Evolutionary conservation across 2,888 invertebrate genomes (phyloP).

Genomic region (Agapostemon virescens): DNA sequence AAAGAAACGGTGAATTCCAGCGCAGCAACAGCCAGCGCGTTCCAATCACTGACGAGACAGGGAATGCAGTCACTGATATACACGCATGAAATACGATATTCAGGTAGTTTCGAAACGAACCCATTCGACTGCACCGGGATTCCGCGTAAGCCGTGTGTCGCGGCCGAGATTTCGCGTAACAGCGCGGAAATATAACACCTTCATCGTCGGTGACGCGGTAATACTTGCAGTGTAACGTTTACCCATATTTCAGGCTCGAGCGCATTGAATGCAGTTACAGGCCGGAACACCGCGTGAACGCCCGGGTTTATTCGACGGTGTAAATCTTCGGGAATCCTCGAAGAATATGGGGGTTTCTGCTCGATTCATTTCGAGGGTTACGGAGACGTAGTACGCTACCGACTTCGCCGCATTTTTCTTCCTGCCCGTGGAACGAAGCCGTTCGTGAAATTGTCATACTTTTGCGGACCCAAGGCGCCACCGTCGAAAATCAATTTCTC

Average conservation of each 20-base stretch:
- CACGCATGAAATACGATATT: slow-evolving; percentile 65
- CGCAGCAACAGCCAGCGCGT: slow-evolving; percentile 26
- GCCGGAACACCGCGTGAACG: slow-evolving; percentile 41
- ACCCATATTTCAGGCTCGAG: slow-evolving; percentile 54
- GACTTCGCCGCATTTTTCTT: slow-evolving; percentile 21
- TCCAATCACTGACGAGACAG: slow-evolving; percentile 59
- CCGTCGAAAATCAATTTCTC: background rate
- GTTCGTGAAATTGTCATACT: background rate
- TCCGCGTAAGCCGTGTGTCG: slow-evolving; percentile 44
- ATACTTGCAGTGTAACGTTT: slow-evolving; percentile 56
- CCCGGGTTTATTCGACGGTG: slow-evolving; percentile 49
- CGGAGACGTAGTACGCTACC: slow-evolving; percentile 1
- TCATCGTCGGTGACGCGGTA: slow-evolving; percentile 52
- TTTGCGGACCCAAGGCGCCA: background rate
- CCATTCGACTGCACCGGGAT: slow-evolving; percentile 47
- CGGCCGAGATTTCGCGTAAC: slow-evolving; percentile 53
- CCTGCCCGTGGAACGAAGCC: background rate
- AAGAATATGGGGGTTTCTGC: slow-evolving; percentile 44
- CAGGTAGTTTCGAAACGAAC: slow-evolving; percentile 51
- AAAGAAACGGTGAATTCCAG: slow-evolving; percentile 17
- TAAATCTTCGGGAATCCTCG: slow-evolving; percentile 52
- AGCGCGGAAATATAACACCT: slow-evolving; percentile 54
- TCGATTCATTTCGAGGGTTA: slow-evolving; percentile 36
- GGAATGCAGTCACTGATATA: slow-evolving; percentile 28
- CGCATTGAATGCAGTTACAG: slow-evolving; percentile 49